Base-by-base conservation (phyloP, 2,797 vertebrate genomes). In the Falco cherrug region DNA sequence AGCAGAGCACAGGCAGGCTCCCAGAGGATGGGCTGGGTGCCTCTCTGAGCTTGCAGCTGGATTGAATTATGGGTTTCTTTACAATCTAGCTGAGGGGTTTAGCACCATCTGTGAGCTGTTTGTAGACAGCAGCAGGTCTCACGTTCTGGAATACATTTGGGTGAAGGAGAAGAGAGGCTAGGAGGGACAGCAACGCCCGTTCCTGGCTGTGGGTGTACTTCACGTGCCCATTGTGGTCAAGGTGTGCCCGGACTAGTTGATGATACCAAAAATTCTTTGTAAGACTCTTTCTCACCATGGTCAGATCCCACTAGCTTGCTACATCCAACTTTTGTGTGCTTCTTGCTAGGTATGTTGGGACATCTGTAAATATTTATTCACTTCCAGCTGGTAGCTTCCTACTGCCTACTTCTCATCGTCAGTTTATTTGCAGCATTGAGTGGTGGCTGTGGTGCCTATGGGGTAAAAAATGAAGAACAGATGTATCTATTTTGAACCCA, bases 141-240 rank as follows among this genome's bases (percentile, higher is more conserved):
- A 1, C 0, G 0, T 59, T 73, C 73, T 90, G 59, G 25, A 50
- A 13, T 28, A 2, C 9, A 0, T 83, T 69, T 59, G 64, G 60
- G 39, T 45, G 60, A 21, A 43, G 37, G 11, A 39, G 37, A 33
- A 53, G 59, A 65, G 54, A 33, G 16, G 37, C 69, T 65, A 54
- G 33, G 65, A 80, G 33, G 12, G 10, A 20, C 16, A 43, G 51
- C 33, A 56, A 0, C 3, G 25, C 59, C 20, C 1, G 0, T 50
- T 45, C 33, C 51, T n/a, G 24, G 12, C 1, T 53, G 41, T 51
- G 24, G 29, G 13, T 47, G 11, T n/a, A 1, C 8, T 82, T 61
- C 31, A 3, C 0, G 1, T 28, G 15, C 47, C 6, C 0, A 1
- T 47, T 47, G 57, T 0, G 3, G 35, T 43, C 4, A 2, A 78